These are phyloP conservation scores for Champsocephalus gunnari DNA, from an alignment of 2,797 vertebrate genomes.

Conservation along the genomic window DNA sequence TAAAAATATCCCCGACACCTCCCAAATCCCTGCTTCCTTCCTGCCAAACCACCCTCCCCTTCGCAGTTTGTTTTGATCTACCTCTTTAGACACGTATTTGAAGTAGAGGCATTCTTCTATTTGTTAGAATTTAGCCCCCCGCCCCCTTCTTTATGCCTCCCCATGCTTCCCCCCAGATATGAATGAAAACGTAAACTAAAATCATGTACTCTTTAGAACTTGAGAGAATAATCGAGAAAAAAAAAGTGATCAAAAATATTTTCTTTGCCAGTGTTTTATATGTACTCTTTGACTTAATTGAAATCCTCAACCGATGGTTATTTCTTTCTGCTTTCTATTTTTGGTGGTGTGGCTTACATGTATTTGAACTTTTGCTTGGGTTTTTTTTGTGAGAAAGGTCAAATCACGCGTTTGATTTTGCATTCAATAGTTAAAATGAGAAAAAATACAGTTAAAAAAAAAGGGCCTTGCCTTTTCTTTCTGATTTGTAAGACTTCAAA, in stretches of 20 bases:
- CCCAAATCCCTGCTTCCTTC: constrained; percentile 34
- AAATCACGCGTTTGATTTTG: constrained; percentile 82
- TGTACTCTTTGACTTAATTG: constrained; percentile 89
- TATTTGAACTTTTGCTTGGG: constrained; percentile 86
- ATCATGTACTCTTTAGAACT: constrained; percentile 90
- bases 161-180: constrained; percentile 60
- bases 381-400: constrained; percentile 86
- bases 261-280: constrained; percentile 79
- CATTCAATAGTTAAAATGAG: constrained; percentile 80
- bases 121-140: constrained; percentile 85
- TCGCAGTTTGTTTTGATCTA: constrained; percentile 93
- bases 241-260: constrained; percentile 87
- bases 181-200: constrained; percentile 73
- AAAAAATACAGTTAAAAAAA: constrained; percentile 70
- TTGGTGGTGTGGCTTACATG: constrained; percentile 83
- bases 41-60: constrained; percentile 37
- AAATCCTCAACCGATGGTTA: constrained; percentile 88
- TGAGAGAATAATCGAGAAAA: constrained; percentile 64
- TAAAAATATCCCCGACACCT: constrained; percentile 72
- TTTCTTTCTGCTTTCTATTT: constrained; percentile 89
- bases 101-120: constrained; percentile 95
- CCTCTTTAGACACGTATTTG: constrained; percentile 94
- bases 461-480: constrained; percentile 83
- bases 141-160: constrained; percentile 69
- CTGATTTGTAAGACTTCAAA: constrained; percentile 82